Percentiles rank a stretch among this genome's conserved stretches.
Evolutionary conservation across 2,113 vertebrate genomes (phyloP).

Genomic region (Podarcis cretensis): DNA sequence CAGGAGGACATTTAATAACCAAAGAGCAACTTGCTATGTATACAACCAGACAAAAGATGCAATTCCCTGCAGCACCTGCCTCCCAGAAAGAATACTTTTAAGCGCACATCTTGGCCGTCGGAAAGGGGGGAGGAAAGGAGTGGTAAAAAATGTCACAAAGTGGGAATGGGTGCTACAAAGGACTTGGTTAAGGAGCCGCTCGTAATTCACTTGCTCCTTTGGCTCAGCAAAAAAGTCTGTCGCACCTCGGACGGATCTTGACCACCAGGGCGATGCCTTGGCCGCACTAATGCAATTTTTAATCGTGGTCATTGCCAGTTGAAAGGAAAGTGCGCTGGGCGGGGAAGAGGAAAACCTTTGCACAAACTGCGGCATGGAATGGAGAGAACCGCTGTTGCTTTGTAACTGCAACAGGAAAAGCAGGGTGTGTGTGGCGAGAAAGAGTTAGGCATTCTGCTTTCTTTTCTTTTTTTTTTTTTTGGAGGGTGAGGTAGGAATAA

Average conservation of each 20-base stretch:
- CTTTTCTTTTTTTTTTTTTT: background rate
- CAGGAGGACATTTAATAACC: background rate
- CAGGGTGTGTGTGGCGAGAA: background rate
- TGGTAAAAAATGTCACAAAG: too few species aligned
- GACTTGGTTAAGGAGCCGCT: background rate
- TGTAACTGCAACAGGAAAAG: background rate
- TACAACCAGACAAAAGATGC: background rate
- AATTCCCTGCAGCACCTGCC: too few species aligned
- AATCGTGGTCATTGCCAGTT: background rate
- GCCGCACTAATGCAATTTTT: background rate
- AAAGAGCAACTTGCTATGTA: background rate
- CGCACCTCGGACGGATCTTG: background rate
- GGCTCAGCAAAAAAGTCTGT: background rate
- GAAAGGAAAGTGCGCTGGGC: background rate
- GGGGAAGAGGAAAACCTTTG: rapidly evolving
- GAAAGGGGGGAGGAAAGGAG: background rate
- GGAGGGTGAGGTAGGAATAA: background rate
- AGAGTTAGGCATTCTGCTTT: background rate
- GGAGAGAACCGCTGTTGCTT: background rate
- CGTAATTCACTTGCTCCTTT: background rate
- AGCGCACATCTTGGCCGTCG: background rate
- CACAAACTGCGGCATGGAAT: background rate
- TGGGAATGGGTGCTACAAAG: background rate
- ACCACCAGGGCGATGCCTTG: background rate
- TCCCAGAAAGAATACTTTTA: too few species aligned